A percentile compares a stretch with the other conserved stretches of the same genome.
Conservation (phyloP, 2,888 invertebrate genomes). For the Patella pellucida region DNA sequence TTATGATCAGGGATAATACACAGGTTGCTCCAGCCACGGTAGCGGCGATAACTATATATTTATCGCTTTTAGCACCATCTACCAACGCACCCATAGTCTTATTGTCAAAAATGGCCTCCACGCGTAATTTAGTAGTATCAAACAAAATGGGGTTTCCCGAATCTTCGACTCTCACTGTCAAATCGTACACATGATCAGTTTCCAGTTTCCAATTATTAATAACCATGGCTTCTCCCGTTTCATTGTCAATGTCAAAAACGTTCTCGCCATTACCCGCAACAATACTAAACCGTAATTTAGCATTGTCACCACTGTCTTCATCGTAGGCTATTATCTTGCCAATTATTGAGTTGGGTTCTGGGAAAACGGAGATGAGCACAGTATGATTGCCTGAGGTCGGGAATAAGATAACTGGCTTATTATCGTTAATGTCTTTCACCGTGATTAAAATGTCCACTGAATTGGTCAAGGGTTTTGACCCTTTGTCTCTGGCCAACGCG, state of each 20-base stretch:
- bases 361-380: conserved; percentile 14
- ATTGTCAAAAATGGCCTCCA: conserved; percentile 36
- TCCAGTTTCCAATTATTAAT: conserved; percentile 17
- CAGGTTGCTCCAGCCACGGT: conserved; percentile 38
- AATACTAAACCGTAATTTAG: conserved; percentile 11
- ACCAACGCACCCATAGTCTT: conserved; percentile 14
- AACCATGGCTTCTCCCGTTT: conserved; percentile 15
- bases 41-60: conserved; percentile 39
- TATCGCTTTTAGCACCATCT: conserved; percentile 6
- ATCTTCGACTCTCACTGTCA: conserved; percentile 35
- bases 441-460: conserved; percentile 19
- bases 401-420: conserved; percentile 19
- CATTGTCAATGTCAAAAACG: conserved; percentile 16
- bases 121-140: conserved; percentile 30
- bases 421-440: conserved; percentile 21
- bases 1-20: conserved; percentile 38
- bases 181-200: conserved; percentile 29
- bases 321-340: conserved; percentile 23
- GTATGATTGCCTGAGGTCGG: conserved; percentile 18
- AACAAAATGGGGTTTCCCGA: conserved; percentile 26
- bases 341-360: conserved; percentile 16
- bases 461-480: conserved; percentile 18
- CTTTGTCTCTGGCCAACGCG: conserved; percentile 22
- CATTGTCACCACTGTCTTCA: conserved; percentile 15
- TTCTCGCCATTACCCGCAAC: conserved; percentile 10